Base-by-base conservation (phyloP, 2,888 invertebrate species). In the Biston stratarius region DNA sequence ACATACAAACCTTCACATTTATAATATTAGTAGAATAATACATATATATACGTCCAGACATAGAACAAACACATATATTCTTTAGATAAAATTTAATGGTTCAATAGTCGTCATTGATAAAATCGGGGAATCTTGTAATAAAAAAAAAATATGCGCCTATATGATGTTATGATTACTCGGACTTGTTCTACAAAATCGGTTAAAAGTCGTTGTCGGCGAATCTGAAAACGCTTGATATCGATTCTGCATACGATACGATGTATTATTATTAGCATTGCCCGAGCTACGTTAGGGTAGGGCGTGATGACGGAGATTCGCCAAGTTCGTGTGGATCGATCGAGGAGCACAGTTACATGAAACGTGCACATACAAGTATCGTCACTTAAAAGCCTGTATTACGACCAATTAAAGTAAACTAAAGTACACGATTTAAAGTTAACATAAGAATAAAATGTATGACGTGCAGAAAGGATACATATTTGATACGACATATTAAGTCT, bases 331-430 rank as follows among this genome's bases (percentile, higher is more conserved):
- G 12, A 49, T 11, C 12, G 11, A 33, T 5, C 33, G 33, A 3
- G 12, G 44, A 12, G 6, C 12, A 12, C 12, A 12, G 1, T 12
- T 6, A 12, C 11, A 12, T 6, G 5, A 6, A 6, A 12, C 44
- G n/a, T 44, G 5, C 12, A 6, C n/a, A 12, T 24, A 24, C 1
- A 24, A 24, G n/a, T n/a, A n/a, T n/a, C n/a, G n/a, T n/a, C n/a
- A n/a, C n/a, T n/a, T n/a, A n/a, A 42, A 42, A 42, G 11, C 12
- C 12, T n/a, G 49, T 40, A 9, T 52, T 38, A 62, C 53, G 33
- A 55, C 55, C 65, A 71, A 71, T 69, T 69, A 71, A n/a, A n/a
- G n/a, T n/a, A 40, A 61, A 60, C 64, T 58, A 62, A 45, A 66
- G 52, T 47, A 47, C 47, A 47, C 14, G 12, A 7, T 36, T 36